Evolutionary conservation across 1,140 invertebrate genomes (phyloP).

Genomic region (Pollicipes pollicipes): DNA sequence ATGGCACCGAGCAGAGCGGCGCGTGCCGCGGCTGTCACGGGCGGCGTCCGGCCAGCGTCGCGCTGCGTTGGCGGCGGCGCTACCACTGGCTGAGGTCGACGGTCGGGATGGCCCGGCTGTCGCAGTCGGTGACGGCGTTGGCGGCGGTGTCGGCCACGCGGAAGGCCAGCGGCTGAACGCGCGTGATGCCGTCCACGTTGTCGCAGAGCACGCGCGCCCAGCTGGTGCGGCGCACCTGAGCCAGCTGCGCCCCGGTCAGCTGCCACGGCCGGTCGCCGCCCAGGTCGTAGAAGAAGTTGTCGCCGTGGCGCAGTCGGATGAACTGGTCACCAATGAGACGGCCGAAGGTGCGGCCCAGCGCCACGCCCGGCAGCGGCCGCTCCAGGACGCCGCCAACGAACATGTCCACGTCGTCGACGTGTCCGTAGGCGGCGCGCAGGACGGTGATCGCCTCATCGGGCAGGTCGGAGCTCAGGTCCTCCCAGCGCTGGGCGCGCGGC

Average conservation of each 20-base stretch:
- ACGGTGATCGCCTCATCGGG: constrained; percentile 23
- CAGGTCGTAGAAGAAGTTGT: constrained; percentile 20
- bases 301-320: constrained; percentile 37
- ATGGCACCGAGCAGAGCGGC: too few species aligned
- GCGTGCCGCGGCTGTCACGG: too few species aligned
- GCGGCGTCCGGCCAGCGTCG: too few species aligned
- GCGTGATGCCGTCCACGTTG: constrained; percentile 33
- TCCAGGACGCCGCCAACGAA: constrained; percentile 62
- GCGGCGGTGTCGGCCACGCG: not conserved
- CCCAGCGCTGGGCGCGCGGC: too few species aligned
- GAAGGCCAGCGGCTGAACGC: constrained; percentile 35
- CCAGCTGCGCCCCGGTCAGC: constrained; percentile 32
- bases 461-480: too few species aligned
- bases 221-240: constrained; percentile 33
- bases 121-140: too few species aligned
- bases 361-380: constrained; percentile 37
- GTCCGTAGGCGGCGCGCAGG: constrained; percentile 33
- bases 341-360: constrained; percentile 64
- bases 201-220: constrained; percentile 37
- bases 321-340: constrained; percentile 78
- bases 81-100: too few species aligned
- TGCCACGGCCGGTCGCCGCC: not conserved
- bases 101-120: too few species aligned
- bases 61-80: too few species aligned
- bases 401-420: constrained; percentile 61